Base-by-base conservation (phyloP, 2,797 vertebrate species). In the Paratrypauchen microcephalus region DNA sequence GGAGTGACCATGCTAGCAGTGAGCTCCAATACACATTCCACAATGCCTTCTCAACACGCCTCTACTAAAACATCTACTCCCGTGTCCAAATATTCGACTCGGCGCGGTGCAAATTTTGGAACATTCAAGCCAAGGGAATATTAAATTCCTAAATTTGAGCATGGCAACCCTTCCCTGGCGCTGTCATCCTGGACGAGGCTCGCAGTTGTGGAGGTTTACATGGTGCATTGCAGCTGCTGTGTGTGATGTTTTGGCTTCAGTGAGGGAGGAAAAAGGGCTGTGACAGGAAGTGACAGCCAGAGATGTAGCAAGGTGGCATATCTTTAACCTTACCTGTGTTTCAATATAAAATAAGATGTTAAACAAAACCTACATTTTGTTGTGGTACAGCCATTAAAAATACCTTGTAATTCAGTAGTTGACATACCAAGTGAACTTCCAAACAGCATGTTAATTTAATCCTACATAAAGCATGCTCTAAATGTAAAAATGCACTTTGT, bases 171-270 rank as follows among this genome's bases (percentile, higher is more conserved):
- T 72, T 45, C 39, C 66, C 72, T 82, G 6, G 7, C 77, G 72
- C 55, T 80, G 79, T 82, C 85, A 77, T 57, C 77, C 78, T 76
- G 39, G 9, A 68, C 13, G 5, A 76, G 80, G 68, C 82, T 81
- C 77, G 82, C 84, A 48, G 81, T 69, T 72, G 76, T 75, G 82
- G 41, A 45, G 41, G 85, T 74, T 86, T 65, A 79, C 67, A 77
- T 91, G 89, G 88, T 91, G 87, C 91, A 92, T 86, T 92, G 90
- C 91, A 90, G 92, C 87, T 88, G 87, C 78, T 83, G 78, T 88
- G 80, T 85, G 79, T 87, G 82, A 88, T 84, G 88, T 84, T 85
- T 86, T 81, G 81, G 86, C 83, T 74, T 57, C 76, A 61, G 73
- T 83, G 73, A 65, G 60, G 77, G 78, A 86, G 77, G 68, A 78